A percentile compares a stretch with the other conserved stretches of the same genome.
Conservation (phyloP, 2,888 invertebrate species). For the Exephanes ischioxanthus region DNA sequence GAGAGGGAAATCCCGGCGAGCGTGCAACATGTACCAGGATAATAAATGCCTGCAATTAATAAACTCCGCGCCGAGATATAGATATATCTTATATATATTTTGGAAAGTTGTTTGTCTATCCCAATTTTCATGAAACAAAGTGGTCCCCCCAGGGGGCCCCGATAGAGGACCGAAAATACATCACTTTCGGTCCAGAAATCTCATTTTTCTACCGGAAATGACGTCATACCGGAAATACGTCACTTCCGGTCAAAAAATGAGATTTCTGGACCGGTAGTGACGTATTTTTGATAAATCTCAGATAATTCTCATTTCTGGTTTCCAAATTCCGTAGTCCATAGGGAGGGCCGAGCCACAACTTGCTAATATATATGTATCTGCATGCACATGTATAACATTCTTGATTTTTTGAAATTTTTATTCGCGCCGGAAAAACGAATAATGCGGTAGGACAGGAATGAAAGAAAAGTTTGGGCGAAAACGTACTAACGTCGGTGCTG, state of each 20-base stretch:
- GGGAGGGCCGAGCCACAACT: too few species aligned
- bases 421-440: background rate
- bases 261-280: background rate
- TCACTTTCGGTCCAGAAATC: background rate
- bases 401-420: background rate
- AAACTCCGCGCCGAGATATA: constrained; percentile 22
- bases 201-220: background rate
- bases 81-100: background rate
- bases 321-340: too few species aligned
- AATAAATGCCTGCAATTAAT: constrained; percentile 56
- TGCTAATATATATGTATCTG: too few species aligned
- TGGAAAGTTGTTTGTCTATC: background rate
- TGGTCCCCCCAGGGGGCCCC: too few species aligned
- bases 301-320: too few species aligned
- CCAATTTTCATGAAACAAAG: background rate
- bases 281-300: background rate
- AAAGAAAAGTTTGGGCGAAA: background rate
- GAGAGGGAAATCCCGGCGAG: constrained; percentile 34
- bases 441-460: background rate
- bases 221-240: too few species aligned
- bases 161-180: too few species aligned
- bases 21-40: constrained; percentile 33
- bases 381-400: too few species aligned
- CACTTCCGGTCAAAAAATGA: background rate
- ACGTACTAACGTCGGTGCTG: background rate